These are phyloP conservation scores for Alfaro cultratus DNA, from an alignment of 2,797 vertebrate species.

Conservation along the genomic window DNA sequence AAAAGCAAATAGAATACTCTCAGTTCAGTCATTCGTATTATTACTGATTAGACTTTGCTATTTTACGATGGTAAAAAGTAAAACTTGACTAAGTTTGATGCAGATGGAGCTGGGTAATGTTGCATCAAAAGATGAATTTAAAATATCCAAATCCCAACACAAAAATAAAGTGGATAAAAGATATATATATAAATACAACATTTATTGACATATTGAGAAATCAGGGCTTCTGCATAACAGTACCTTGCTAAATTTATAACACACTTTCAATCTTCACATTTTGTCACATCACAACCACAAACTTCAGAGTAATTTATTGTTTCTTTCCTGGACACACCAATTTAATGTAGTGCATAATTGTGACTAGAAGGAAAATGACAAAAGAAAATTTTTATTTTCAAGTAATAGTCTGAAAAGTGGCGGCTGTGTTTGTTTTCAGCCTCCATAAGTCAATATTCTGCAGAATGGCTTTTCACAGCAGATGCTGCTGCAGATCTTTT, in stretches of 20 bases:
- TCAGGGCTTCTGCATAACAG: neutral
- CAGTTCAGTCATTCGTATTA: neutral
- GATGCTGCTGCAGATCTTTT: neutral
- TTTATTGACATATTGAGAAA: neutral
- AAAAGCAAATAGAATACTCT: neutral
- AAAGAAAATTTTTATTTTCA: neutral
- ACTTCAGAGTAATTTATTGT: neutral
- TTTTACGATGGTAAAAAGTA: neutral
- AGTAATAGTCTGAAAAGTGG: neutral
- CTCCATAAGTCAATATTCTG: neutral
- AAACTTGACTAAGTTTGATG: neutral
- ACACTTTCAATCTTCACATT: neutral
- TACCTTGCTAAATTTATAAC: neutral
- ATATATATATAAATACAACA: neutral
- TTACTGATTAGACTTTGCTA: neutral
- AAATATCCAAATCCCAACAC: neutral
- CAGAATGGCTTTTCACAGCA: neutral
- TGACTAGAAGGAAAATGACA: neutral
- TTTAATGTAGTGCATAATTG: neutral
- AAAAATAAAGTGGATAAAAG: neutral
- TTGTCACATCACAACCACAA: neutral
- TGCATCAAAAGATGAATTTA: neutral
- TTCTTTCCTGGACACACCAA: neutral
- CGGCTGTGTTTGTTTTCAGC: neutral
- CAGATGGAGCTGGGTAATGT: neutral